Evolutionary conservation across 1,140 invertebrate genomes (phyloP).

Genomic region (Eueides isabella): DNA sequence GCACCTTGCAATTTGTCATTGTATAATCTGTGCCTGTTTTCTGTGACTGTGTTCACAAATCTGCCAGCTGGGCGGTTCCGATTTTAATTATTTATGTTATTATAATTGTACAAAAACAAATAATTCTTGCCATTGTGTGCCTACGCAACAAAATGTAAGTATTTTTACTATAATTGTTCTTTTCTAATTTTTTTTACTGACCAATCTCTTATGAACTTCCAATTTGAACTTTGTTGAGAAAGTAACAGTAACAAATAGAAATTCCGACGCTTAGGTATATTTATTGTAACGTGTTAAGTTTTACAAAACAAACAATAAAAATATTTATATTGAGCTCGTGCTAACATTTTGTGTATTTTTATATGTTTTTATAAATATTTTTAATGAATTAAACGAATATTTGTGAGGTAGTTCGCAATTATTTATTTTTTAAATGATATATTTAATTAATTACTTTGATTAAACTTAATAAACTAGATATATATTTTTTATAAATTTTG

Average conservation of each 20-base stretch:
- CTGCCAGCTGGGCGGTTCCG: conserved; percentile 76
- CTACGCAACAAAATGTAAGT: conserved; percentile 48
- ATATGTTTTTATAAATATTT: not conserved
- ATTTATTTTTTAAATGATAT: not conserved
- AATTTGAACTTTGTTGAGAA: conserved; percentile 35
- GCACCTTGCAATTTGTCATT: not conserved
- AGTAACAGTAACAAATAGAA: conserved; percentile 49
- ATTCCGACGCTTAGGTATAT: conserved; percentile 36
- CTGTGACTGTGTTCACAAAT: conserved; percentile 50
- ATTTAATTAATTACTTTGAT: not conserved
- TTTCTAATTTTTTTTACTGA: not conserved
- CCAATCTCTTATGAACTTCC: not conserved
- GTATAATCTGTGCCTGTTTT: conserved; percentile 31
- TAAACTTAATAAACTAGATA: not conserved
- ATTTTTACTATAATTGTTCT: conserved; percentile 21
- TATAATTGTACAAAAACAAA: conserved; percentile 35
- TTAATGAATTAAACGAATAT: not conserved
- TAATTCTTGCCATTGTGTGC: conserved; percentile 38
- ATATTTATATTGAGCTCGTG: not conserved
- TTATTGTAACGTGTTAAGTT: conserved; percentile 19
- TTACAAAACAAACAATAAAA: conserved; percentile 15
- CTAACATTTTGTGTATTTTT: not conserved
- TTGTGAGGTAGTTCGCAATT: not conserved
- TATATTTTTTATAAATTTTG: not conserved
- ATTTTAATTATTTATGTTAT: conserved; percentile 45